phyloP scores from a whole-genome alignment of 2,797 vertebrate genomes.

The Acomys russatus region DNA sequence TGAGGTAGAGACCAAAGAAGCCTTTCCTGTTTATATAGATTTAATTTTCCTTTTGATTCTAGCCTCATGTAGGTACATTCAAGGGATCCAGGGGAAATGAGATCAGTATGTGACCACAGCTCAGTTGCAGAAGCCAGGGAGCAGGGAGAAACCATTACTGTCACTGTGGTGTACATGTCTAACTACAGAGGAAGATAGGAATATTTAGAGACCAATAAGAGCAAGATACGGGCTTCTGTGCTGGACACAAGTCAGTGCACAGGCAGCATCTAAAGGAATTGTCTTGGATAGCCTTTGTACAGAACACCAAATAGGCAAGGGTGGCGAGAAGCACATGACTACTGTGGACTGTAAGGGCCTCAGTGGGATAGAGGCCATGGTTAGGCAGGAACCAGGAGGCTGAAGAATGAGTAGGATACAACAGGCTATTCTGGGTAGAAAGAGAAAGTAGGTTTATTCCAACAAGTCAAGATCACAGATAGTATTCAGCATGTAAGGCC shows the following conservation, averaged over 20 bases:
- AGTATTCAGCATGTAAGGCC: neutral
- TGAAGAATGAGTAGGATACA: neutral
- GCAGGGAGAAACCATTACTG: neutral
- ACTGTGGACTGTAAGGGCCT: neutral
- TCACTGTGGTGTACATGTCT: neutral
- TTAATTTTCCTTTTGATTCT: neutral
- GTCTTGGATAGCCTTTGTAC: neutral
- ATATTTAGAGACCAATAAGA: neutral
- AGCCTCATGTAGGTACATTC: neutral
- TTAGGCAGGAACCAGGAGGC: neutral
- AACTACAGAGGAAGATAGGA: neutral
- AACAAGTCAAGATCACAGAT: neutral
- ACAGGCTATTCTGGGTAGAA: neutral
- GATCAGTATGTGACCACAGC: neutral
- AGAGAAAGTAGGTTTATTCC: neutral
- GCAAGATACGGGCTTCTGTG: neutral
- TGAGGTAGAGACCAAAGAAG: neutral
- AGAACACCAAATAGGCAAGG: neutral
- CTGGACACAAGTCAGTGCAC: neutral
- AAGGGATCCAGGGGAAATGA: neutral
- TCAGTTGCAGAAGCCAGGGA: neutral
- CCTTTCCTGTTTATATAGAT: neutral
- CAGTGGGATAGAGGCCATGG: neutral
- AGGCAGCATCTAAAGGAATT: conserved; percentile 12
- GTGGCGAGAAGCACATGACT: neutral